Base-by-base conservation (phyloP, 2,797 vertebrate genomes). In the Percopsis omiscomaycus region DNA sequence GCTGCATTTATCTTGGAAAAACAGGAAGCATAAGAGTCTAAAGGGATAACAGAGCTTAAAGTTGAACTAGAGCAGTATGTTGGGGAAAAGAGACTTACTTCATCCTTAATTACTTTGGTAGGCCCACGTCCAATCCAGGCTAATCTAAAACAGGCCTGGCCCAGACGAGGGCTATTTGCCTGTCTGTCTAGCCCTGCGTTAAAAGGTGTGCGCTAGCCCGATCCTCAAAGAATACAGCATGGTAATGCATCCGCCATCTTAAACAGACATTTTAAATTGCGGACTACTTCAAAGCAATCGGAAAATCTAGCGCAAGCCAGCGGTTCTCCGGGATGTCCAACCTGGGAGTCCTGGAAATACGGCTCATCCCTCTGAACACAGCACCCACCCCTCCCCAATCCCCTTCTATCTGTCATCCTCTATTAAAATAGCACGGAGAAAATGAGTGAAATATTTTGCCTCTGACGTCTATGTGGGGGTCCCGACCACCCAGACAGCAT, bases 341-440 rank as follows among this genome's bases (percentile, higher is more conserved):
- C 74, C 85, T 83, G 76, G 84, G 74, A 88, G 66, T 83, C 64
- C 51, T 58, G 73, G 71, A 85, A 83, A 79, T 61, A 75, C 69
- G 74, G 66, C 57, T 71, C 69, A 78, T 75, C 74, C 70, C 61
- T 72, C 60, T 44, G 76, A 75, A 74, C 49, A 62, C 61, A 54
- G 68, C 61, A 64, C 57, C 69, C 47, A 63, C 58, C n/a, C 44
- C 47, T 3, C 51, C 42, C 16, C 28, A 27, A 11, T 22, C 42
- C 22, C 32, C 28, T 69, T 68, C 58, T 32, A 10, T 74, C 60
- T 80, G 66, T 69, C 57, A 4, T 61, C 62, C 56, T 8, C 58
- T 65, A 79, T 84, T 70, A 75, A 75, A 79, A 75, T 48, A 42
- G 55, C 77, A 73, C 4, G 32, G 64, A 27, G 55, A 66, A 29